Evolutionary conservation across 2,888 invertebrate genomes (phyloP), one percentile per base, ranked within the genome.

Genomic region (Mesorhabditis spiculigera): DNA sequence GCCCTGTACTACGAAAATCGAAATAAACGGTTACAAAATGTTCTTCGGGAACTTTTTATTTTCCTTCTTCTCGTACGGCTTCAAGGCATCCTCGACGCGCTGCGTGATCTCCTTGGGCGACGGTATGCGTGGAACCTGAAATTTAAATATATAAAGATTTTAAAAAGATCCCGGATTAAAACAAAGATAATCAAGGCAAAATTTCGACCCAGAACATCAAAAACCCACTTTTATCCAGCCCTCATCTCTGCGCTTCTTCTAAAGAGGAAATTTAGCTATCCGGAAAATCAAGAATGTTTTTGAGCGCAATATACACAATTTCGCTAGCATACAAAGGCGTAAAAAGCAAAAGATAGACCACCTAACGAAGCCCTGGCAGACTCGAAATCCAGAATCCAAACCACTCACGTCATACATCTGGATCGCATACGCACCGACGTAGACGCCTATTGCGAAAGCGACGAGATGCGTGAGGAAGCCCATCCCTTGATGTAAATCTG

Each of bases 51-150:
- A 50, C 58, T 50, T 50, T n/a, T 50, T 50, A n/a, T n/a, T n/a
- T 10, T 50, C 58, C 58, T 50, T 50, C n/a, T 50, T 50, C 58
- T 50, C 58, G 58, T 50, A 50, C 58, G 58, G 58, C n/a, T 50
- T 50, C n/a, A 50, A n/a, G 10, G n/a, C 58, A 13, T 50, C 58
- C 58, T 50, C 58, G 58, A 50, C 58, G 8, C 58, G 58, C n/a
- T 50, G 10, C 10, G 58, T 13, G 58, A 50, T 50, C n/a, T 50
- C 58, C n/a, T 50, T 50, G 8, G 58, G 58, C n/a, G 58, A 50
- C 58, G 58, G 58, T 10, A 50, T 50, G 10, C 58, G 8, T n/a
- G 58, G 58, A 50, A 50, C 58, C 58, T 50, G 58, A 50, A 1
- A 10, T n/a, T 28, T 28, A 1, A 28, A 28, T 28, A 28, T 28